These are phyloP conservation scores for Villa cingulata DNA, from an alignment of 2,888 invertebrate species.

Conservation along the genomic window DNA sequence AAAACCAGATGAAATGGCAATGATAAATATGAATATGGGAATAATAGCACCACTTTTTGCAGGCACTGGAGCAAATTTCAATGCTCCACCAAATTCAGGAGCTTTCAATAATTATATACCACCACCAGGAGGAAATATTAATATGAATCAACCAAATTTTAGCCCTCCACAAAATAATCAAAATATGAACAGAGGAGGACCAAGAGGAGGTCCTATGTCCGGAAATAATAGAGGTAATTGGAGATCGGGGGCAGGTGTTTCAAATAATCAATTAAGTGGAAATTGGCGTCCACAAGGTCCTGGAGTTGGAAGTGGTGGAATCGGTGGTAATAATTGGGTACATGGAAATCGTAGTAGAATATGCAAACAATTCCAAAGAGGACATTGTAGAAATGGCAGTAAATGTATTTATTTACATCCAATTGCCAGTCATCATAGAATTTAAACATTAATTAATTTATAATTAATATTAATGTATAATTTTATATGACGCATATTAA, in stretches of 20 bases:
- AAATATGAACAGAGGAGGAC: slow-evolving; percentile 15
- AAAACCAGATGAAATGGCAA: background rate
- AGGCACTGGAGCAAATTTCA: slow-evolving; percentile 1
- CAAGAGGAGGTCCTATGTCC: slow-evolving; percentile 26
- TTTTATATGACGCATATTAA: too few species aligned
- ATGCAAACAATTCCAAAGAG: slow-evolving; percentile 69
- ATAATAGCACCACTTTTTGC: slow-evolving; percentile 4
- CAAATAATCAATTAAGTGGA: slow-evolving; percentile 34
- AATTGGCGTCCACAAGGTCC: slow-evolving; percentile 43
- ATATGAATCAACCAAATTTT: slow-evolving; percentile 4
- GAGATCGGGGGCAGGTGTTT: slow-evolving; percentile 29
- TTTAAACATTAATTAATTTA: too few species aligned
- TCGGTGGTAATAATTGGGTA: slow-evolving; percentile 16
- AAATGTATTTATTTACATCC: slow-evolving; percentile 76
- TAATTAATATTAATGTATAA: too few species aligned
- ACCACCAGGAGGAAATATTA: slow-evolving; percentile 1
- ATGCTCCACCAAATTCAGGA: slow-evolving; percentile 1
- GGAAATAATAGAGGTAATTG: slow-evolving; percentile 34
- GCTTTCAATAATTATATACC: slow-evolving; percentile 6
- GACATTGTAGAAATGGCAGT: slow-evolving; percentile 68
- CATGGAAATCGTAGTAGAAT: slow-evolving; percentile 42
- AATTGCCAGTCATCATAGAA: background rate
- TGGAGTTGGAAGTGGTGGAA: slow-evolving; percentile 29
- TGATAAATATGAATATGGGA: slow-evolving; percentile 8
- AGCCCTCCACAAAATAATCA: slow-evolving; percentile 14